A percentile compares a stretch with the other conserved stretches of the same genome.
Evolutionary conservation across 1,140 invertebrate species (phyloP).

Genomic region (Heliothis subflexa): DNA sequence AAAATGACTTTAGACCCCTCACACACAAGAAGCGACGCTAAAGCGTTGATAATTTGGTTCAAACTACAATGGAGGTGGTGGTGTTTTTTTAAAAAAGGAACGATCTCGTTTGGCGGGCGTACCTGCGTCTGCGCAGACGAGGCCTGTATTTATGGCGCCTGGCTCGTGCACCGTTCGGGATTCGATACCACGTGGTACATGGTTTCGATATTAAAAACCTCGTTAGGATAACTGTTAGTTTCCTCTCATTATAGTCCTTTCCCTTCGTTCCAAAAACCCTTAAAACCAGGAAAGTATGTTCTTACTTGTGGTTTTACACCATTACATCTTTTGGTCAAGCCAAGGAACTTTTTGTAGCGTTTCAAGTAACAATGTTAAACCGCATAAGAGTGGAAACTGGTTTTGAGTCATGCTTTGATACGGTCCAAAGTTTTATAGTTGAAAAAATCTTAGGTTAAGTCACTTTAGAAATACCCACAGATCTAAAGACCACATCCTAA

Average conservation of each 20-base stretch:
- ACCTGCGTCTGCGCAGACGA: constrained; percentile 82
- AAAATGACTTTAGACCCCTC: constrained; percentile 58
- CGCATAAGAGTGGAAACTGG: background rate
- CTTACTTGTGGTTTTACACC: constrained; percentile 18
- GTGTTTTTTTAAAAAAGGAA: constrained; percentile 79
- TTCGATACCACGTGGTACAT: constrained; percentile 74
- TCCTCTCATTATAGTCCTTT: constrained; percentile 66
- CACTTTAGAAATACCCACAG: too few species aligned
- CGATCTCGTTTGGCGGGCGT: constrained; percentile 84
- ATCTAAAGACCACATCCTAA: too few species aligned
- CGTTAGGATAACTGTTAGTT: constrained; percentile 81
- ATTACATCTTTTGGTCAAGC: background rate
- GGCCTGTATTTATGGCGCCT: constrained; percentile 84
- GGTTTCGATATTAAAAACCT: constrained; percentile 76
- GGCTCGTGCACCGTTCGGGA: constrained; percentile 59
- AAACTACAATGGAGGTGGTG: constrained; percentile 51
- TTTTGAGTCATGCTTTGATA: too few species aligned
- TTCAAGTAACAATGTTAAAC: background rate
- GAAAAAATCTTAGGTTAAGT: too few species aligned
- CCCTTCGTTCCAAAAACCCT: background rate
- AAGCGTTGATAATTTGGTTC: constrained; percentile 47
- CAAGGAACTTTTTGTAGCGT: background rate
- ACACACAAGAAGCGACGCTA: constrained; percentile 60
- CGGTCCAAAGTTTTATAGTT: too few species aligned
- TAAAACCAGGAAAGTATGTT: constrained; percentile 8